A percentile compares a stretch with the other conserved stretches of the same genome.
Evolutionary conservation across 2,888 invertebrate species (phyloP).

Genomic region (Lumbricus terrestris): DNA sequence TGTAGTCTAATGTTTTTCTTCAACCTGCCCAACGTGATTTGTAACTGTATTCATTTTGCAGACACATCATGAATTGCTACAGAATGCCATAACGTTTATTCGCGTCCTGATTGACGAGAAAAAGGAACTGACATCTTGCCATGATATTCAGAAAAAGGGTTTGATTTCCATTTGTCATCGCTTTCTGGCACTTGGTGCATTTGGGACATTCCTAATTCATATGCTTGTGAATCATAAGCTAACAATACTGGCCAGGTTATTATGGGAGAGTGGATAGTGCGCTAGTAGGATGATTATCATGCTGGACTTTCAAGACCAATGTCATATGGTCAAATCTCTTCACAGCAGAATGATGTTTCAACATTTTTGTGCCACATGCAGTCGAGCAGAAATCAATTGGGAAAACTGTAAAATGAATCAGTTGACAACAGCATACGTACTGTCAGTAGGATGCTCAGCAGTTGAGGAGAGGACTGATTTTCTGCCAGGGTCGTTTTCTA

Average conservation of each 20-base stretch:
- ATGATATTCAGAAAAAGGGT: neutral
- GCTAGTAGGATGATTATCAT: neutral
- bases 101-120: constrained; percentile 19
- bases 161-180: neutral
- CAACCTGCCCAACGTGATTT: no score
- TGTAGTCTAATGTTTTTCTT: no score
- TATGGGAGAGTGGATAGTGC: neutral
- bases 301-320: neutral
- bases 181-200: neutral
- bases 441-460: no score
- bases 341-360: neutral
- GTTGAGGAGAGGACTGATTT: no score
- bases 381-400: no score
- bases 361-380: neutral
- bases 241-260: neutral
- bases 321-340: neutral
- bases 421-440: no score
- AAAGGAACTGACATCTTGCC: neutral
- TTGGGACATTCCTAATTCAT: neutral
- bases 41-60: neutral
- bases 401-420: no score
- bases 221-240: neutral
- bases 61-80: constrained; percentile 28
- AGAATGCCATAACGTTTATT: constrained; percentile 21
- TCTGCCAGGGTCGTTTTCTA: no score